A percentile compares a stretch with the other conserved stretches of the same genome.
phyloP scores from a whole-genome alignment of 2,888 invertebrate genomes.

The Rhagonycha fulva region DNA sequence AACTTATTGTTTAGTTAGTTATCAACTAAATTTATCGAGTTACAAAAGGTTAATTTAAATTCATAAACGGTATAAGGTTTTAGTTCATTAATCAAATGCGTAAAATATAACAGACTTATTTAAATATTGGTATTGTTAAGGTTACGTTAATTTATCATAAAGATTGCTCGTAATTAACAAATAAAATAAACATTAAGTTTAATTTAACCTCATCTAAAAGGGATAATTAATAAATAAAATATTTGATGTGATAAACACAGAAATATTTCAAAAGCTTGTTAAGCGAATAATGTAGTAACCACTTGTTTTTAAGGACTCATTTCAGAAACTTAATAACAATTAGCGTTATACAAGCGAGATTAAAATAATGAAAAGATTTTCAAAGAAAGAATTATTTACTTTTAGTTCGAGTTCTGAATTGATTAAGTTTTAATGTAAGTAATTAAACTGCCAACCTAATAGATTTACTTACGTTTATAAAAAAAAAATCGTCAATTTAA shows the following conservation, averaged over 20 bases:
- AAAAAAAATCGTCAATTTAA: too few relatives aligned
- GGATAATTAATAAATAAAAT: neutral
- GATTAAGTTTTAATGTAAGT: too few relatives aligned
- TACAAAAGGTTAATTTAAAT: neutral
- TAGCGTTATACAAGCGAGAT: neutral
- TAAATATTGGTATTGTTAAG: neutral
- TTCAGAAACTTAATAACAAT: neutral
- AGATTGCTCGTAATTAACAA: neutral
- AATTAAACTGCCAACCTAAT: too few relatives aligned
- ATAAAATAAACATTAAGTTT: neutral
- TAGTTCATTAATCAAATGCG: neutral
- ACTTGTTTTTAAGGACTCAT: neutral
- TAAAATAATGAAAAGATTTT: neutral
- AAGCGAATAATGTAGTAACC: neutral
- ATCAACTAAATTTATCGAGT: neutral
- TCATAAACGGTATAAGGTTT: neutral
- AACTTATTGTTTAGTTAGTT: neutral
- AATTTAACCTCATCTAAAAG: neutral
- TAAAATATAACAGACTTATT: neutral
- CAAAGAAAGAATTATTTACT: neutral
- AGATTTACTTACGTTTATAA: too few relatives aligned
- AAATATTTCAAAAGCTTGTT: neutral
- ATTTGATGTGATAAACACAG: neutral
- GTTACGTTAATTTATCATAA: neutral
- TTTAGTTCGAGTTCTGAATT: neutral